Base-by-base conservation (phyloP, 53 echinoderm and acorn worm species). In the Crossaster papposus region DNA sequence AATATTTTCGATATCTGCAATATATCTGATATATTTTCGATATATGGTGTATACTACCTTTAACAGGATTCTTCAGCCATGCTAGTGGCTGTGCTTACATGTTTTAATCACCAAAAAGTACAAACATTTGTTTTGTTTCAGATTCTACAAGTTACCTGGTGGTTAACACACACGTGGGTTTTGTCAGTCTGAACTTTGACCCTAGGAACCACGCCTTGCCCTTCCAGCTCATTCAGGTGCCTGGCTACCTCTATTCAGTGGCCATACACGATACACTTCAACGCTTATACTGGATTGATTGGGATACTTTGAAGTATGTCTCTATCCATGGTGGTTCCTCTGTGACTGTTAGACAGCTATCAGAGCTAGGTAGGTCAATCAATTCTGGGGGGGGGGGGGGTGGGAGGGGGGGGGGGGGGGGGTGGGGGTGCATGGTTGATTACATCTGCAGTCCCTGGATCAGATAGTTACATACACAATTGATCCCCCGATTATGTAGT, bases 71-170 rank as follows among this genome's bases (percentile, higher is more conserved):
- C 44, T 44, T 44, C 44, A 44, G 44, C 44, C 9, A 0, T 44
- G 44, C 44, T 44, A 44, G 44, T 1, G 5, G 44, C 44, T 44
- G 44, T 44, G 44, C 6, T 44, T 44, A 9, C 44, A 9, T 44
- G 5, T 44, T 44, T 44, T 44, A 7, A 44, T 44, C 44, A 44
- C 44, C 44, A 44, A 9, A 44, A 44, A 22, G 5, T 71, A 71
- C 28, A 3, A 71, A 13, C 13, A 28, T 70, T 53, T 71, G 3
- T 35, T 30, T n/a, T 88, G 14, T 51, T 81, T 51, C 36, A 93
- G 93, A 84, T 63, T 51, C 81, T 29, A 44, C 79, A 9, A 86
- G 86, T 36, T 93, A 85, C 78, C 81, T 93, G 20, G 54, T 93
- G 4, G 29, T 77, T 35, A 63, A 70, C 17, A 37, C 15, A 15